Base-by-base conservation (phyloP, 2,113 vertebrate genomes). In the Albula glossodonta region DNA sequence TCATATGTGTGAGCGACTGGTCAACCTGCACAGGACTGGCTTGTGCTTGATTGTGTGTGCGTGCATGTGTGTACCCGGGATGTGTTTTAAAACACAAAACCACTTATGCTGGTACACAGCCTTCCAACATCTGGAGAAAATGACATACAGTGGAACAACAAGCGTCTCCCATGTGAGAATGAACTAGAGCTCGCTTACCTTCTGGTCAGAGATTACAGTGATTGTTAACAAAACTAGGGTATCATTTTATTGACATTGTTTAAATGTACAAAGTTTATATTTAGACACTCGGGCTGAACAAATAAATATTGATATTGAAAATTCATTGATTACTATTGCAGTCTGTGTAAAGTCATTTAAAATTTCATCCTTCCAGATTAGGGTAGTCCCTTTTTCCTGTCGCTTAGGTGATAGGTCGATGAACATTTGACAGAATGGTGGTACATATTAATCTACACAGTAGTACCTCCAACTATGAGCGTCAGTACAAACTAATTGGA, bases 311-410 rank as follows among this genome's bases (percentile, higher is more conserved):
- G 31, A 48, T 83, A 25, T 83, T 49, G 15, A 79, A 86, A 82
- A 83, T 15, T 50, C 48, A 57, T 83, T 82, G 78, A 77, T 78
- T n/a, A n/a, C 82, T 31, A 31, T 87, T 79, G 22, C 19, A 41
- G 41, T 77, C 57, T 53, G 17, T 60, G 63, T 74, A 19, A 50
- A 66, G n/a, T 86, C 77, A 60, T 83, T 83, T 83, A 13, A 31
- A 80, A 83, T 52, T 83, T 51, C 31, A 83, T 22, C 53, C 74
- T 51, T 53, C 60, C 82, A 70, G 25, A 60, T 70, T 17, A 70
- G 31, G 60, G 49, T 70, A 70, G 22, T 19, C 22, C 17, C 17
- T 48, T n/a, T 51, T 79, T 17, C 10, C 53, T 13, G 10, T 12
- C 19, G 25, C 25, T 86, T n/a, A 86, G 56, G 66, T 51, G 19